Evolutionary conservation across 2,113 vertebrate genomes (phyloP).

Genomic region (Etia nguti): DNA sequence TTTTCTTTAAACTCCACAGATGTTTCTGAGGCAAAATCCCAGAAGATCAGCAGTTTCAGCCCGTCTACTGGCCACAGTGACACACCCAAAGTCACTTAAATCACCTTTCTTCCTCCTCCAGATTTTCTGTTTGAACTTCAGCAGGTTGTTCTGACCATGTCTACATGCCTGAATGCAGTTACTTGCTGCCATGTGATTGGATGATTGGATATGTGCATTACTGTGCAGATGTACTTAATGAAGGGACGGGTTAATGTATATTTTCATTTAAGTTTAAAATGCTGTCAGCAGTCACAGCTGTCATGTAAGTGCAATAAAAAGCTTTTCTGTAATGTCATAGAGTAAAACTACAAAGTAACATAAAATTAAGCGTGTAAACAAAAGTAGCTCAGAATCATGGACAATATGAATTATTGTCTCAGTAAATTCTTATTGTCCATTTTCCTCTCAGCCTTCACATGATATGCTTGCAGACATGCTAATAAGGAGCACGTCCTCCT

Average conservation of each 20-base stretch:
- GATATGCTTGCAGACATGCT: not conserved
- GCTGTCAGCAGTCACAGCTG: not conserved
- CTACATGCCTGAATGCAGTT: not conserved
- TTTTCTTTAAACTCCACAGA: not conserved
- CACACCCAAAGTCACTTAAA: not conserved
- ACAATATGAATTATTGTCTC: not conserved
- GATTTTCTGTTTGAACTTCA: not conserved
- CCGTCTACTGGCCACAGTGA: not conserved
- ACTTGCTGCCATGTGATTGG: not conserved
- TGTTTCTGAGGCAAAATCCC: not conserved
- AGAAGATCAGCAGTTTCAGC: not conserved
- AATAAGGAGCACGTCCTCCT: not conserved
- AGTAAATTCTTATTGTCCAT: conserved; percentile 7
- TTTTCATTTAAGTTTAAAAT: not conserved
- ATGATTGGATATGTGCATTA: not conserved
- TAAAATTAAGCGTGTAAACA: not conserved
- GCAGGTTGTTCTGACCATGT: not conserved
- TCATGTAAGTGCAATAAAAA: not conserved
- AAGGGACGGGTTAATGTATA: not conserved
- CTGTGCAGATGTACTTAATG: not conserved
- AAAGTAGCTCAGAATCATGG: not conserved
- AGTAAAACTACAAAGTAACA: not conserved
- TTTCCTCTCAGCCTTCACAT: not conserved
- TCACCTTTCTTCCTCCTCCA: not conserved
- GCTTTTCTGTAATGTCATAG: not conserved